These are phyloP conservation scores for Drosophila orosa DNA, from an alignment of 1,140 invertebrate genomes.

Conservation along the genomic window DNA sequence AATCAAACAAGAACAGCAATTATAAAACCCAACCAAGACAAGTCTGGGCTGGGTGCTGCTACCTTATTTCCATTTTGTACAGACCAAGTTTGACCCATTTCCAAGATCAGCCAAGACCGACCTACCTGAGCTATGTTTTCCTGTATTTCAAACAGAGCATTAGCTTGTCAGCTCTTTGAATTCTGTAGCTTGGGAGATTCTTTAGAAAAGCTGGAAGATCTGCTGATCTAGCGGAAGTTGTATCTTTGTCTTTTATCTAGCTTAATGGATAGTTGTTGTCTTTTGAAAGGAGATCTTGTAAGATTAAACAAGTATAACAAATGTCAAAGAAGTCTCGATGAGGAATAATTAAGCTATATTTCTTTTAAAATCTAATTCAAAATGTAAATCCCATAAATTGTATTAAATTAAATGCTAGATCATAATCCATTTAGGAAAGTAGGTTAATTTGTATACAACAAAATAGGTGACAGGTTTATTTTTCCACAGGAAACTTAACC, in stretches of 20 bases:
- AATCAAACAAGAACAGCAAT: slow-evolving; percentile 51
- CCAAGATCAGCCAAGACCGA: slow-evolving; percentile 9
- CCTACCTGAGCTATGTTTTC: slow-evolving; percentile 10
- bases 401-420: not conserved
- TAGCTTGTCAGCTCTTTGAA: slow-evolving; percentile 20
- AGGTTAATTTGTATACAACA: not conserved
- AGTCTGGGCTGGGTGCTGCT: slow-evolving; percentile 1
- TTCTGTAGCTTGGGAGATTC: slow-evolving; percentile 10
- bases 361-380: accelerated
- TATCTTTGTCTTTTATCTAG: not conserved
- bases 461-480: not conserved
- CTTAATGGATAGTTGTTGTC: not conserved
- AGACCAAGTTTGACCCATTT: slow-evolving; percentile 40
- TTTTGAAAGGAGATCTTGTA: not conserved
- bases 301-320: not conserved
- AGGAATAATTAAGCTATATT: not conserved
- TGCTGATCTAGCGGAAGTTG: slow-evolving; percentile 26
- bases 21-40: slow-evolving; percentile 16
- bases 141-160: slow-evolving; percentile 10
- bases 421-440: not conserved
- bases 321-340: not conserved
- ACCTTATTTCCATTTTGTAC: slow-evolving; percentile 13
- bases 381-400: not conserved
- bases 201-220: slow-evolving; percentile 5
- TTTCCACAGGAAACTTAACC: not conserved